Evolutionary conservation across 2,888 invertebrate genomes (phyloP), one percentile per base, ranked within the genome.

Genomic region (Acronicta leporina): DNA sequence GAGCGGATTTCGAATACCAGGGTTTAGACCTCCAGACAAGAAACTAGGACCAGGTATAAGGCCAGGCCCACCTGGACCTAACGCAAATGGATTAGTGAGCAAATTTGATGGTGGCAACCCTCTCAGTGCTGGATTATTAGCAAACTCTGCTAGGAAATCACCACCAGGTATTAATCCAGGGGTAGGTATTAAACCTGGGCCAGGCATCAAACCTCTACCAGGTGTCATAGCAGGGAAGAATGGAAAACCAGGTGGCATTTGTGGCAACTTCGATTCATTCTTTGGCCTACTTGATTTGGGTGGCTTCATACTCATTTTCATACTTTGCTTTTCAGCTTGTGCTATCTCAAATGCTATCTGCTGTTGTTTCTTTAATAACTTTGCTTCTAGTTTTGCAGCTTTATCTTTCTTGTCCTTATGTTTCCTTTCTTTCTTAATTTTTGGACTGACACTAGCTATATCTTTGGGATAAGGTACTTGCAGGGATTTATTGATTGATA

Each of bases 351-450:
- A 87, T 52, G 92, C 90, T 66, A 93, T 76, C 69, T 91, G 91
- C 62, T 94, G 93, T 72, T 92, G 93, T 80, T 93, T 92, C 71
- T 94, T 94, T 54, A 92, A 66, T 71, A 94, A 75, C 76, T 95
- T 95, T 50, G 92, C 92, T 76, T 92, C 91, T 67, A 92, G 79
- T 84, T 94, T 94, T 53, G 92, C 91, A 16, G 90, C 80, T 83
- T 95, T 94, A 80, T 93, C 92, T 80, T 94, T 94, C 79, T 94
- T 95, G 61, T 94, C 94, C 87, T 89, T 94, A 69, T 94, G 93
- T 87, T 95, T 95, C 80, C 88, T 92, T 79, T 96, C 96, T 76
- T 96, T 96, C 77, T 95, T 95, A 76, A 92, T 91, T 87, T 95
- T 95, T 88, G 92, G 82, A 95, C 94, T 78, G 92, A 94, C 80